Conservation (phyloP, 1,140 invertebrate species). For the Cotesia vestalis region DNA sequence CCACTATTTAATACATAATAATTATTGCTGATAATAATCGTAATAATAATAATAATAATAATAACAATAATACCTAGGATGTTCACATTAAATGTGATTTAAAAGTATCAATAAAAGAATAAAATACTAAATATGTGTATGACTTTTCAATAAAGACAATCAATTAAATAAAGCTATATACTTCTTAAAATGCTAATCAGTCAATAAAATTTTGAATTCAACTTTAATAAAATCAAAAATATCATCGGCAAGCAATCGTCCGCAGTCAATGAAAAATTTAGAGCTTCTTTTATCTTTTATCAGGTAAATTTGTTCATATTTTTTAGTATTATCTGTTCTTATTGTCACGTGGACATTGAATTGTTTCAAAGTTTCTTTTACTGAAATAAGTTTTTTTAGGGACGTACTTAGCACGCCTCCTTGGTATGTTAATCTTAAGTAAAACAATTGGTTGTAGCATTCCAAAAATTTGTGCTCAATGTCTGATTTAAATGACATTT, state of each 20-base stretch:
- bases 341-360: background rate
- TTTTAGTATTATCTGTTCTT: background rate
- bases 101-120: too few relatives aligned
- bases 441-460: slow-evolving; percentile 23
- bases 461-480: slow-evolving; percentile 41
- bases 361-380: background rate
- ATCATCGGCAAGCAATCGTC: background rate
- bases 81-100: too few relatives aligned
- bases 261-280: slow-evolving; percentile 1
- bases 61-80: too few relatives aligned
- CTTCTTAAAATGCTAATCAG: too few relatives aligned
- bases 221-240: background rate
- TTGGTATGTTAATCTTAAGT: background rate
- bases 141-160: too few relatives aligned
- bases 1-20: too few relatives aligned
- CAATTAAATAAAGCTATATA: too few relatives aligned
- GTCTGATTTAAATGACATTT: slow-evolving; percentile 35
- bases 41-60: too few relatives aligned
- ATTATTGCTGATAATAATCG: too few relatives aligned
- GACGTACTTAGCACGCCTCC: background rate
- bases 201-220: background rate
- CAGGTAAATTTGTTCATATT: background rate
- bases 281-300: background rate
- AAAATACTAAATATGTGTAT: too few relatives aligned
- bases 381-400: background rate